These are phyloP conservation scores for Hyles lineata DNA, from an alignment of 2,888 invertebrate species.

Conservation along the genomic window DNA sequence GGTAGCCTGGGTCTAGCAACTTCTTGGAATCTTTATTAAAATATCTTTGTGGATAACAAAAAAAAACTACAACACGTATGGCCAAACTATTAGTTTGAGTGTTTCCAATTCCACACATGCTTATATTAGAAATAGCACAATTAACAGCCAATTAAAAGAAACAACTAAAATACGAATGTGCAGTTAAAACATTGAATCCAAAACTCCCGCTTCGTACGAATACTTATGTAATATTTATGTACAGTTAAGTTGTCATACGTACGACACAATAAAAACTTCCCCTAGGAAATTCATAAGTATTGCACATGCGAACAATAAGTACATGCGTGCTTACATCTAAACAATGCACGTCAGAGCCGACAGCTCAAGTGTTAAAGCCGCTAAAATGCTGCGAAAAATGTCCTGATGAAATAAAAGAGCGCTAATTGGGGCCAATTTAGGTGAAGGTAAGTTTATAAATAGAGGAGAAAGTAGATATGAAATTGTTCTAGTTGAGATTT, in stretches of 20 bases:
- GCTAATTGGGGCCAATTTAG: background rate
- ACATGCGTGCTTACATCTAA: slow-evolving; percentile 76
- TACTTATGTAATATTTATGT: slow-evolving; percentile 44
- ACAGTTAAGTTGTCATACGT: slow-evolving; percentile 62
- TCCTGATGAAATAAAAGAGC: background rate
- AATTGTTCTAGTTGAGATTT: no score
- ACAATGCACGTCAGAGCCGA: slow-evolving; percentile 76
- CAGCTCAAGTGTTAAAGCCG: slow-evolving; percentile 66
- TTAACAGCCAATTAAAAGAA: background rate
- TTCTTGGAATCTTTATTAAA: no score
- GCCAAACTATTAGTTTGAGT: no score
- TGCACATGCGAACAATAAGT: slow-evolving; percentile 72
- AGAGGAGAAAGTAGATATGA: no score
- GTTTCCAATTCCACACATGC: no score
- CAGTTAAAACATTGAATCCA: slow-evolving; percentile 1
- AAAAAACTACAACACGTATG: no score
- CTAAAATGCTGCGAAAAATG: slow-evolving; percentile 64
- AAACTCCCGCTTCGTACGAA: slow-evolving; percentile 19
- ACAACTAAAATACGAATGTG: background rate
- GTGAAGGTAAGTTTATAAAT: no score
- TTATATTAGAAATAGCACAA: background rate
- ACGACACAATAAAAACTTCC: slow-evolving; percentile 65
- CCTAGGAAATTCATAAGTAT: slow-evolving; percentile 80
- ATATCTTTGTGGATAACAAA: no score
- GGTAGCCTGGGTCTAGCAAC: no score